These are phyloP conservation scores for Haliclona indistincta DNA, from an alignment of 37 sponge, comb jelly and placozoan genomes.

Conservation along the genomic window DNA sequence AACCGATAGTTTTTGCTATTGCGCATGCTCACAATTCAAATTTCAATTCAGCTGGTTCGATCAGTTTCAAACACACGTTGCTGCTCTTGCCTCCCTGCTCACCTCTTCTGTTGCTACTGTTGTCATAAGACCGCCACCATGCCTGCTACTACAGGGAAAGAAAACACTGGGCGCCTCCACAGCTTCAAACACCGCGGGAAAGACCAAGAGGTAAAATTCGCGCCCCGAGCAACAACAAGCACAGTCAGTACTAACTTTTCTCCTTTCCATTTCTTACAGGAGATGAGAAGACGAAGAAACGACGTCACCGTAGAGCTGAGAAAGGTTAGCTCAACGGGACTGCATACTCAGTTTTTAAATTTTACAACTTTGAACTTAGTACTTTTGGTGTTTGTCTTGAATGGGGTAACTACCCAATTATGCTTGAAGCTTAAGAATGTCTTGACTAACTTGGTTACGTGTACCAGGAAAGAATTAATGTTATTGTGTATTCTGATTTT, in stretches of 20 bases:
- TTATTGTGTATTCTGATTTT: too few species aligned
- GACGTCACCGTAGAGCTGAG: conserved; percentile 81
- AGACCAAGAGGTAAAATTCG: conserved; percentile 55
- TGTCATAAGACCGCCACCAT: conserved; percentile 13
- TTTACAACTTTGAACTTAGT: too few species aligned
- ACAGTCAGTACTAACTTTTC: neutral
- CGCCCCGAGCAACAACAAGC: neutral
- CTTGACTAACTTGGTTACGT: too few species aligned
- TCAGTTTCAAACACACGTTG: too few species aligned
- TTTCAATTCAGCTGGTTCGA: too few species aligned
- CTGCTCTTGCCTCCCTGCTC: neutral
- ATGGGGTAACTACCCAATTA: too few species aligned
- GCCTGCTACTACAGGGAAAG: conserved; percentile 46
- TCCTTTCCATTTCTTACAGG: conserved; percentile 44
- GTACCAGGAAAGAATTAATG: too few species aligned
- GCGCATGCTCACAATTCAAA: too few species aligned
- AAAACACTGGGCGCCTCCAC: conserved; percentile 59
- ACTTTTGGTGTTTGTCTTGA: too few species aligned
- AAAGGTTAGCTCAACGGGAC: conserved; percentile 23
- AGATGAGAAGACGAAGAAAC: conserved; percentile 79
- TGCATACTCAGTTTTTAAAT: too few species aligned
- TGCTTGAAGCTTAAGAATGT: too few species aligned
- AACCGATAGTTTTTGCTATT: too few species aligned
- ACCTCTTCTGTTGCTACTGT: neutral
- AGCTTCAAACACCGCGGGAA: conserved; percentile 74